These are phyloP conservation scores for Uria lomvia DNA, from an alignment of 2,113 vertebrate genomes.

Conservation along the genomic window DNA sequence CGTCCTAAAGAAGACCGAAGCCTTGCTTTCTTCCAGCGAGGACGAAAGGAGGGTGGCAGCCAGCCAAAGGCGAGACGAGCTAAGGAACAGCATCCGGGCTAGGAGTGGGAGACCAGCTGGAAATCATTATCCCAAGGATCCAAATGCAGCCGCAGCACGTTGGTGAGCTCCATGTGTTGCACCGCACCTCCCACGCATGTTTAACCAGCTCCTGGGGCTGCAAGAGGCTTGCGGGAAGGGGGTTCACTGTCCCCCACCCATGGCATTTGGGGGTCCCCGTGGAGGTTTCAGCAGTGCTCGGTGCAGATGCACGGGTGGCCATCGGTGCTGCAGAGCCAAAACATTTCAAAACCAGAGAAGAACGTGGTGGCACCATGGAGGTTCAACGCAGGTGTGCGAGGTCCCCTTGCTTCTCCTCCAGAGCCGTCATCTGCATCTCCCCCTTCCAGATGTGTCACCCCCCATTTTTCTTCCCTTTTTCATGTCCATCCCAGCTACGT, in stretches of 20 bases:
- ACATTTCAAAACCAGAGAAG: not conserved
- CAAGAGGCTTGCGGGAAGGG: not conserved
- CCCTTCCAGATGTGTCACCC: not conserved
- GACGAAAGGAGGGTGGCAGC: not conserved
- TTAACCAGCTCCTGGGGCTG: not conserved
- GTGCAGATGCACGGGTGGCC: not conserved
- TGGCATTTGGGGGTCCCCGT: not conserved
- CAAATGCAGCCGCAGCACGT: not conserved
- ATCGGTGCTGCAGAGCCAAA: fast-evolving
- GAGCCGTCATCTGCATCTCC: not conserved
- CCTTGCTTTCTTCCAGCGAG: not conserved
- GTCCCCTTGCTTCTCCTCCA: not conserved
- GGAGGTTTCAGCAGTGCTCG: not conserved
- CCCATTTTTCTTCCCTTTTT: not conserved
- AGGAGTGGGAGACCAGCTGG: not conserved
- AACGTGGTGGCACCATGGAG: not conserved
- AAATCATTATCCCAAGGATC: not conserved
- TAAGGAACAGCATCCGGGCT: not conserved
- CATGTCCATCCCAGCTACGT: not conserved
- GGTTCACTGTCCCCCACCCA: not conserved
- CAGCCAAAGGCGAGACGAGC: not conserved
- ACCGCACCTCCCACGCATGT: not conserved
- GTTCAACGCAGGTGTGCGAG: not conserved
- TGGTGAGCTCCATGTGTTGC: not conserved
- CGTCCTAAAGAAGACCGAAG: not conserved